A percentile compares a stretch with the other conserved stretches of the same genome.
Conservation (phyloP, 1,140 invertebrate species). For the Calephelis nemesis region DNA sequence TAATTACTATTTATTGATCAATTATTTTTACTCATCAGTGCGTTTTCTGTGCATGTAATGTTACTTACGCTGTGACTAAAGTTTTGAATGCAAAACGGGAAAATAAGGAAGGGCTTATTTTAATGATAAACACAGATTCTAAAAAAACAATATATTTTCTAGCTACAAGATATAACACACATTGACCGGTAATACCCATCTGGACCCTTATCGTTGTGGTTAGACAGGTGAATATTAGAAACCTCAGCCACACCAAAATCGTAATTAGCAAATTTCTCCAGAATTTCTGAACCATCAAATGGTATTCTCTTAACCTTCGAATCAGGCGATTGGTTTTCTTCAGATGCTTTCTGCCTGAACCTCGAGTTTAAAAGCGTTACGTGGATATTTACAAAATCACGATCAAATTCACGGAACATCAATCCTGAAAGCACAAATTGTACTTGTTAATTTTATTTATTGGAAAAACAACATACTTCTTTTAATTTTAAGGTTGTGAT, state of each 20-base stretch:
- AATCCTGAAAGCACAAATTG: neutral
- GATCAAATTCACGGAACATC: constrained; percentile 51
- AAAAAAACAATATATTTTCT: constrained; percentile 12
- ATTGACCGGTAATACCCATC: constrained; percentile 76
- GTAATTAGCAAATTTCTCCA: constrained; percentile 71
- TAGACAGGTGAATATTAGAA: constrained; percentile 69
- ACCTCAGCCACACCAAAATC: constrained; percentile 72
- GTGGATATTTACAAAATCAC: constrained; percentile 69
- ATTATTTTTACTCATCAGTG: too few relatives aligned
- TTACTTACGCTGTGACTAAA: too few relatives aligned
- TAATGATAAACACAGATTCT: too few relatives aligned
- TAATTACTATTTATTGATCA: too few relatives aligned
- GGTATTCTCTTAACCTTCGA: constrained; percentile 36
- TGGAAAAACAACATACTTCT: too few relatives aligned
- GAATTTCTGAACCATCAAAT: constrained; percentile 71
- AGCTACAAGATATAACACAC: constrained; percentile 51
- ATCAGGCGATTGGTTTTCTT: constrained; percentile 24
- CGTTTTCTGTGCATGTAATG: too few relatives aligned
- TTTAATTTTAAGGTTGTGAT: too few relatives aligned
- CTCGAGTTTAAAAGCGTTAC: constrained; percentile 73
- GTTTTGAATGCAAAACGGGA: too few relatives aligned
- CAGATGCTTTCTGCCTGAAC: constrained; percentile 49
- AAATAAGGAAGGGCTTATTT: too few relatives aligned
- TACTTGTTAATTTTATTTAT: too few relatives aligned
- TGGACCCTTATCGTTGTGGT: constrained; percentile 52